phyloP scores from a whole-genome alignment of 2,797 vertebrate genomes.

The Strix occidentalis region DNA sequence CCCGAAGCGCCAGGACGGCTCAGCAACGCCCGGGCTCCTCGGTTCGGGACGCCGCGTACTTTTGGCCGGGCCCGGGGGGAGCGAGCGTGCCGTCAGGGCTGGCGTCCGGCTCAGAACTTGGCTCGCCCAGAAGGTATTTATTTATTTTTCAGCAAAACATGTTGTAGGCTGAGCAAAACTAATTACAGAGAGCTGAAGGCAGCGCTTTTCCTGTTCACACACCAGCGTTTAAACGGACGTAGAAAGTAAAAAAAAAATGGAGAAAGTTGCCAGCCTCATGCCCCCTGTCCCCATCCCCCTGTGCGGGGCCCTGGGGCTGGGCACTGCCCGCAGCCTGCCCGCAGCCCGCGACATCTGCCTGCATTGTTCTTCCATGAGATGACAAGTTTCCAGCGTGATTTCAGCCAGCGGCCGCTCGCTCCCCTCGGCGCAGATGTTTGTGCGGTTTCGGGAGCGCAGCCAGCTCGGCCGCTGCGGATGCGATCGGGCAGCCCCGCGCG shows the following conservation, averaged over 20 bases:
- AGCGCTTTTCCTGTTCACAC: neutral
- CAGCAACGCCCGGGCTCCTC: slow-evolving; percentile 4
- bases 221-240: neutral
- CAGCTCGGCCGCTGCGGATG: slow-evolving; percentile 60
- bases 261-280: rapidly evolving
- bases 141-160: slow-evolving; percentile 59
- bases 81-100: slow-evolving; percentile 23
- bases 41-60: neutral
- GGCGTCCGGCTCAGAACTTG: slow-evolving; percentile 22
- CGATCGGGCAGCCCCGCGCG: slow-evolving; percentile 16
- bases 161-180: slow-evolving; percentile 51
- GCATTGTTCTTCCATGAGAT: slow-evolving; percentile 47
- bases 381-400: slow-evolving; percentile 46
- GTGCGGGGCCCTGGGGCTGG: slow-evolving; percentile 23
- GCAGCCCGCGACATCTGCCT: neutral
- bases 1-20: neutral
- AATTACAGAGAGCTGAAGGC: slow-evolving; percentile 32
- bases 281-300: rapidly evolving
- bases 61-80: slow-evolving; percentile 5
- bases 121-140: slow-evolving; percentile 37
- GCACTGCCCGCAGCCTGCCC: slow-evolving; percentile 1
- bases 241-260: neutral
- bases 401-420: neutral
- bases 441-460: slow-evolving; percentile 58
- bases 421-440: slow-evolving; percentile 50